These are phyloP conservation scores for Synergus umbraculus DNA, from an alignment of 2,888 invertebrate species.

Conservation along the genomic window DNA sequence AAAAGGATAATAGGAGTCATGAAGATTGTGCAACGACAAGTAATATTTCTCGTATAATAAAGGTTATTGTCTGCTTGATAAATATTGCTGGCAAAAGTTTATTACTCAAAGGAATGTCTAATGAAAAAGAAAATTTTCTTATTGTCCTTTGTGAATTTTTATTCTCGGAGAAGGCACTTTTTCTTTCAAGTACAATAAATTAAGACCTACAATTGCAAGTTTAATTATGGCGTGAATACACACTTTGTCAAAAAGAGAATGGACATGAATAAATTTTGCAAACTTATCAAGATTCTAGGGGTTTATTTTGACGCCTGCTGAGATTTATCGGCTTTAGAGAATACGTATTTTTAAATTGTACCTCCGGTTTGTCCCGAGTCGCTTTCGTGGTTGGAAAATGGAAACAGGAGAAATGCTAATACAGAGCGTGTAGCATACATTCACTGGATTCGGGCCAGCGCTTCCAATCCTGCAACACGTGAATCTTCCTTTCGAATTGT, in stretches of 20 bases:
- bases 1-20: conserved; percentile 1
- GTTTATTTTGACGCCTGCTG: background rate
- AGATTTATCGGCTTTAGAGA: background rate
- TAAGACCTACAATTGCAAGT: background rate
- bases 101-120: background rate
- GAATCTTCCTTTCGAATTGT: conserved; percentile 43
- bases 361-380: conserved; percentile 2
- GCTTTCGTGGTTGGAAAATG: conserved; percentile 28
- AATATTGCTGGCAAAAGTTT: background rate
- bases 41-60: background rate
- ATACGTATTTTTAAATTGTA: background rate
- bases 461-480: conserved; percentile 45
- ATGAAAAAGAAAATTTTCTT: too few relatives aligned
- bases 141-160: too few relatives aligned
- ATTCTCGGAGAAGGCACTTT: too few relatives aligned
- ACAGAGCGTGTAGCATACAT: conserved; percentile 2
- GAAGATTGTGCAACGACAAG: background rate
- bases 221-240: background rate
- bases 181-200: too few relatives aligned
- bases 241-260: background rate
- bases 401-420: conserved; percentile 31
- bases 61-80: conserved; percentile 1
- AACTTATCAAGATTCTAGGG: background rate
- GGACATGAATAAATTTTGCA: background rate
- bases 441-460: conserved; percentile 50